Evolutionary conservation across 2,797 vertebrate species (phyloP).

Genomic region (Scleropages formosus): DNA sequence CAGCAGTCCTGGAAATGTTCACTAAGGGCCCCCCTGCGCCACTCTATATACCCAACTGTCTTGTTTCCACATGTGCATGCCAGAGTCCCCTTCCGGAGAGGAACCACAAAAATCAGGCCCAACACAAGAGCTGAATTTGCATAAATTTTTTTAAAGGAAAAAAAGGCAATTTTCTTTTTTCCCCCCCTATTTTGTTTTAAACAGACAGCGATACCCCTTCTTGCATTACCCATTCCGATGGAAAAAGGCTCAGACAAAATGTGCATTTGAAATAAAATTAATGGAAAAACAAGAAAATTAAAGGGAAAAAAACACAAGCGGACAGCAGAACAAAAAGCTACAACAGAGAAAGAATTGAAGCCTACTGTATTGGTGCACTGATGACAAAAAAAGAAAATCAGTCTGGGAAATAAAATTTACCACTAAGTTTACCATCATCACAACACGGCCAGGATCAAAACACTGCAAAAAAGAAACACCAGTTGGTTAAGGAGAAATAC

Average conservation of each 20-base stretch:
- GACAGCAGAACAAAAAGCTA: slow-evolving; percentile 99
- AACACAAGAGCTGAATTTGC: not conserved
- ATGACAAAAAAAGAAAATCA: slow-evolving; percentile 85
- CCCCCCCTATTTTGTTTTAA: slow-evolving; percentile 41
- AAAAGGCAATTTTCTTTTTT: not conserved
- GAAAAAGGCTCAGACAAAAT: slow-evolving; percentile 82
- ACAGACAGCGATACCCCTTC: slow-evolving; percentile 75
- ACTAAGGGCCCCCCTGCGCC: not conserved
- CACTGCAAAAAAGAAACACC: slow-evolving; percentile 99
- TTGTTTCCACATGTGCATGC: not conserved
- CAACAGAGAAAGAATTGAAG: slow-evolving; percentile 86
- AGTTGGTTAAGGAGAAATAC: slow-evolving; percentile 99
- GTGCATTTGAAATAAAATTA: slow-evolving; percentile 59
- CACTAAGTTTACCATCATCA: slow-evolving; percentile 99
- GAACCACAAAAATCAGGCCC: not conserved
- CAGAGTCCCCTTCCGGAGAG: not conserved
- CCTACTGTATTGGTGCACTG: slow-evolving; percentile 84
- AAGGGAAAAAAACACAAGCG: slow-evolving; percentile 79
- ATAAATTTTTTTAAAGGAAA: not conserved
- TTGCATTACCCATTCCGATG: slow-evolving; percentile 92
- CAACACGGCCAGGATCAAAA: slow-evolving; percentile 99
- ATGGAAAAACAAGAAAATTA: slow-evolving; percentile 67
- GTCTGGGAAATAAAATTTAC: slow-evolving; percentile 99
- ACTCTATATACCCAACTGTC: not conserved
- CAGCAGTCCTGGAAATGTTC: not conserved